phyloP scores from a whole-genome alignment of 2,797 vertebrate species.

The Tenualosa thibaudeaui region DNA sequence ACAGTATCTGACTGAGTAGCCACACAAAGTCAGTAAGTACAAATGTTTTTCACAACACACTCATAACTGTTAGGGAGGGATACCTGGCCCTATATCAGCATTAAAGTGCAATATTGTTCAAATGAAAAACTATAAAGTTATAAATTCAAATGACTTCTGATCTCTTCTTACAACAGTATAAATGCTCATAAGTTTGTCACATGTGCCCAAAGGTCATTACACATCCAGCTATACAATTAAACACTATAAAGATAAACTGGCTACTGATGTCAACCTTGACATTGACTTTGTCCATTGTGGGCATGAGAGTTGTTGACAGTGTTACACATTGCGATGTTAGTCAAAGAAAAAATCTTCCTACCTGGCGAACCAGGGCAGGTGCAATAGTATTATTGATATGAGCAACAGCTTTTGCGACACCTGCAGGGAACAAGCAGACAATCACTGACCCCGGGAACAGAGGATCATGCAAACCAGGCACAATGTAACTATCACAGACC shows the following conservation, averaged over 20 bases:
- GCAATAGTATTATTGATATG: conserved; percentile 99
- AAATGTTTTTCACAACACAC: conserved; percentile 34
- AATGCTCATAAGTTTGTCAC: neutral
- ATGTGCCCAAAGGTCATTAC: neutral
- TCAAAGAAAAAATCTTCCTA: conserved; percentile 85
- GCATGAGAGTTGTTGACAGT: conserved; percentile 18
- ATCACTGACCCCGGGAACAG: conserved; percentile 77
- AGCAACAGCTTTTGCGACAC: conserved; percentile 99
- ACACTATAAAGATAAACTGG: conserved; percentile 17
- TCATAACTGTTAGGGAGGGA: neutral
- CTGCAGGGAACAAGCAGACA: conserved; percentile 95
- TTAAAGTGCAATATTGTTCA: neutral
- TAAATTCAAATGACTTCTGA: neutral
- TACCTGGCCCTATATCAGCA: neutral
- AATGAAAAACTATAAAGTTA: neutral
- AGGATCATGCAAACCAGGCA: conserved; percentile 75
- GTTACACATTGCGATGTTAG: conserved; percentile 57
- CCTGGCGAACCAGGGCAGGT: conserved; percentile 97
- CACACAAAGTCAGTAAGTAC: neutral
- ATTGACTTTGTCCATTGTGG: conserved; percentile 12
- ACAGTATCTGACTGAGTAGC: neutral
- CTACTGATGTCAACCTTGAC: neutral
- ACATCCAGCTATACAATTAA: neutral
- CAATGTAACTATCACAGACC: conserved; percentile 70
- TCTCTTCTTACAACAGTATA: neutral